Evolutionary conservation across 2,888 invertebrate species (phyloP), one percentile per base, ranked within the genome.

Genomic region (Xestia xanthographa): DNA sequence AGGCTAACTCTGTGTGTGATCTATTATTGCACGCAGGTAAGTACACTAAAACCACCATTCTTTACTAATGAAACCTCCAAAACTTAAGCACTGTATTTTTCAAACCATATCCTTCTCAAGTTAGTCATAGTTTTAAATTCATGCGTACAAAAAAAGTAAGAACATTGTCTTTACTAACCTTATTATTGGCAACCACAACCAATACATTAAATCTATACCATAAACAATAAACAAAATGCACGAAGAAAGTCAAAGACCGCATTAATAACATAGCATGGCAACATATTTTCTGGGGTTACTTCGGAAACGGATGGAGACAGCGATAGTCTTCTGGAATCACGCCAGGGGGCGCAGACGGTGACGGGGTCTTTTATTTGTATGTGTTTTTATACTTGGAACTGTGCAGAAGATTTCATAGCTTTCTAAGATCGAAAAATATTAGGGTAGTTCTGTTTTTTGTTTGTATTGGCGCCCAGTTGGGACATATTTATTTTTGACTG

Each of bases 251-350:
- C 90, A 90, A 91, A 90, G 89, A 91, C 90, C 87, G 88, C 90
- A 90, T 93, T 90, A 92, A 91, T 86, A 90, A 87, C 85, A 86
- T 86, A 17, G 80, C 87, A 90, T 88, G 87, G 88, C 84, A 90
- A 91, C 91, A 93, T 93, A 93, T 93, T 93, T 92, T 88, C 88
- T 87, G 91, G 90, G 90, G 90, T 91, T 91, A 86, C 76, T 80
- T 80, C 90, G 91, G 91, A 92, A 93, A 91, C 93, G 93, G 92
- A 93, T 90, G 92, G 90, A 91, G 92, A 90, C 89, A 85, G 80
- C 80, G 71, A 58, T 81, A 88, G 88, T 86, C 90, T 90, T 86
- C 89, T 91, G 91, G 91, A 88, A 75, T 62, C 67, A 62, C 77
- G 88, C 89, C 86, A 89, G 79, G 50, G 77, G 84, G 75, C 60